Conservation (phyloP, 2,113 vertebrate species). For the Brienomyrus brachyistius region DNA sequence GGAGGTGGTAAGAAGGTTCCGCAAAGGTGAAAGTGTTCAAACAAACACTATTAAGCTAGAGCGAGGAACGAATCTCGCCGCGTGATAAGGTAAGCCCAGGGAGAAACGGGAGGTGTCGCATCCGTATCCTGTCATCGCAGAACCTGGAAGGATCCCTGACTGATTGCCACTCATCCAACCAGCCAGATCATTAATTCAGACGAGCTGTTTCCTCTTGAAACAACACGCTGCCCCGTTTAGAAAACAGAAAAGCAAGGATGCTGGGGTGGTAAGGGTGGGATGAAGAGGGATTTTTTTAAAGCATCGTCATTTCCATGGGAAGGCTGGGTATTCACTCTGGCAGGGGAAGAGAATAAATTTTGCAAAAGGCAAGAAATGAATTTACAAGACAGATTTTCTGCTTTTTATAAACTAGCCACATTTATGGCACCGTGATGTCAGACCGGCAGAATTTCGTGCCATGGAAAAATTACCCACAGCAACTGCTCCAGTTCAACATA, state of each 20-base stretch:
- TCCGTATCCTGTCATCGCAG: background rate
- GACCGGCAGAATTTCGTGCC: background rate
- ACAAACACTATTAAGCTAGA: background rate
- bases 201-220: background rate
- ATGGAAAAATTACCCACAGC: background rate
- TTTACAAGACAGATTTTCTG: background rate
- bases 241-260: background rate
- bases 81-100: background rate
- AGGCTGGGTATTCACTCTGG: background rate
- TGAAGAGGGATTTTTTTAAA: background rate
- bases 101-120: background rate
- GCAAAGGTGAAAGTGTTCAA: background rate
- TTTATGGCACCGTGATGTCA: slow-evolving; percentile 6
- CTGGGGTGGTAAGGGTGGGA: background rate
- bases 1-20: background rate
- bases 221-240: background rate
- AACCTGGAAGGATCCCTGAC: background rate
- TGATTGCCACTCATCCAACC: background rate
- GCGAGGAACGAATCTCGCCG: background rate
- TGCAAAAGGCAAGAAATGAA: background rate
- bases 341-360: background rate
- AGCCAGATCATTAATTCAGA: background rate
- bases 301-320: background rate
- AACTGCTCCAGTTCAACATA: background rate
- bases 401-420: background rate